Evolutionary conservation across 2,113 vertebrate species (phyloP).

Genomic region (Ranitomeya variabilis): DNA sequence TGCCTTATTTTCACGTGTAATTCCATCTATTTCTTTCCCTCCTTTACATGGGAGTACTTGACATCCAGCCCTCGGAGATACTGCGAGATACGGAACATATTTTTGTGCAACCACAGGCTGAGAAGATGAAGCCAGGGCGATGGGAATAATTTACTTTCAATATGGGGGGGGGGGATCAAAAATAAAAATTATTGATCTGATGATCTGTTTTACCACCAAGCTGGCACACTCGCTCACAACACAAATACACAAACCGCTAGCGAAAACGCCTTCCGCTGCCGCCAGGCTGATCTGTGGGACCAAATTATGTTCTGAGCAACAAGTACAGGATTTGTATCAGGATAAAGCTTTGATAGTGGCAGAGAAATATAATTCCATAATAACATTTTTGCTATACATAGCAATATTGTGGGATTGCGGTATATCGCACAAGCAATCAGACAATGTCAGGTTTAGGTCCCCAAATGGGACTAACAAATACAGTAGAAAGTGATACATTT

Average conservation of each 20-base stretch:
- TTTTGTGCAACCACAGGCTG: slow-evolving; percentile 35
- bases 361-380: background rate
- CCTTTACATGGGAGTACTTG: slow-evolving; percentile 48
- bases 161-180: slow-evolving; percentile 29
- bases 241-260: slow-evolving; percentile 12
- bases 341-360: background rate
- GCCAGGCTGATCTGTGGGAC: background rate
- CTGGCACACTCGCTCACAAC: slow-evolving; percentile 15
- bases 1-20: slow-evolving; percentile 24
- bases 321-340: too few relatives aligned
- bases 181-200: slow-evolving; percentile 51
- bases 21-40: slow-evolving; percentile 37
- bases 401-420: too few relatives aligned
- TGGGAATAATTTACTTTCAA: slow-evolving; percentile 50
- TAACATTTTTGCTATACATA: background rate
- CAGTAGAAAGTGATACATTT: too few relatives aligned
- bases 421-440: too few relatives aligned
- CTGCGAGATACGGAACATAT: slow-evolving; percentile 23
- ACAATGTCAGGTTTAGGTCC: too few relatives aligned
- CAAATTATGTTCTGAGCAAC: slow-evolving; percentile 18
- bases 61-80: slow-evolving; percentile 38
- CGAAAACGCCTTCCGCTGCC: background rate
- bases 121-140: slow-evolving; percentile 30
- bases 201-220: slow-evolving; percentile 33
- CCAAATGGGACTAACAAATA: too few relatives aligned